Evolutionary conservation across 1,140 invertebrate genomes (phyloP).

Genomic region (Proctacanthus coquilletti): DNA sequence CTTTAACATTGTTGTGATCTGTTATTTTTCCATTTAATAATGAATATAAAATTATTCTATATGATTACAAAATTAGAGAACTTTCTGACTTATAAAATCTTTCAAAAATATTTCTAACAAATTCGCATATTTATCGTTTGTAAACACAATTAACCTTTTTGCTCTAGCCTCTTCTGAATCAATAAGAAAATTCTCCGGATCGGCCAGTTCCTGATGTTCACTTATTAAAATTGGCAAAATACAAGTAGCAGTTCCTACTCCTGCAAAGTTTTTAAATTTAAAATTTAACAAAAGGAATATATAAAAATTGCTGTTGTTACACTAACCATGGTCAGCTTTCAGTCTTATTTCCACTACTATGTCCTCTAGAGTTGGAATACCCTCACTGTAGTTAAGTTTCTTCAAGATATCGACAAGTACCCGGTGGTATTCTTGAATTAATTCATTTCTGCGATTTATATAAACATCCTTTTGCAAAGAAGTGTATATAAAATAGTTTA

Average conservation of each 20-base stretch:
- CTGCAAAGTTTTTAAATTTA: constrained; percentile 1
- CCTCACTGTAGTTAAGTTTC: constrained; percentile 17
- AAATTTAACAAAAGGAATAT: not conserved
- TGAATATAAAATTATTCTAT: not conserved
- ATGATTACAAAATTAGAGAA: not conserved
- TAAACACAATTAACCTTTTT: constrained; percentile 2
- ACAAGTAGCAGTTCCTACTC: constrained; percentile 7
- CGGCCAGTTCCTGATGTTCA: constrained; percentile 8
- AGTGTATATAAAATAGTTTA: constrained; percentile 10
- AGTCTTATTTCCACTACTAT: constrained; percentile 15
- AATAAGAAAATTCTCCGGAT: constrained; percentile 8
- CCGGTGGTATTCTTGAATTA: constrained; percentile 26
- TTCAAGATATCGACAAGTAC: constrained; percentile 19
- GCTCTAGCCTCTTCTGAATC: constrained; percentile 8
- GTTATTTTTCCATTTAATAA: too few species aligned
- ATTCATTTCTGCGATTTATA: constrained; percentile 12
- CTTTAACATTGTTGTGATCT: not conserved
- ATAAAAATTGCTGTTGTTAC: not conserved
- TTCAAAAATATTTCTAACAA: not conserved
- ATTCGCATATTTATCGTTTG: not conserved
- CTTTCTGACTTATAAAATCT: not conserved
- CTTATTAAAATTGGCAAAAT: constrained; percentile 8
- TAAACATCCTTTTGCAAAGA: constrained; percentile 8
- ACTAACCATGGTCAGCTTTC: constrained; percentile 15
- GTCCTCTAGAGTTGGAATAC: constrained; percentile 19